These are phyloP conservation scores for Plotosus lineatus DNA, from an alignment of 2,113 vertebrate species.

Conservation along the genomic window DNA sequence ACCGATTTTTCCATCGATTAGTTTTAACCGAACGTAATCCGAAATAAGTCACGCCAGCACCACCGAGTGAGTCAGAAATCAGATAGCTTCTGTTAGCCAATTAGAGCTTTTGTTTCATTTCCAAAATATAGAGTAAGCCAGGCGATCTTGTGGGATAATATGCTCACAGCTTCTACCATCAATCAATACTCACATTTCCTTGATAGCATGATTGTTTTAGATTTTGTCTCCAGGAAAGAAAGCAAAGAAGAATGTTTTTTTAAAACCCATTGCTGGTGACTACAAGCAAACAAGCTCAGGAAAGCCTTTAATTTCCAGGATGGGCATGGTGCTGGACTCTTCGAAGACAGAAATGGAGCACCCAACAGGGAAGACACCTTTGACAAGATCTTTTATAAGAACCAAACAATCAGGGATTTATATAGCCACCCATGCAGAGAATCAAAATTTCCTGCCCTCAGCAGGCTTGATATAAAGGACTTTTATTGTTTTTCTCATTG, in stretches of 20 bases:
- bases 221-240: not conserved
- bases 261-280: not conserved
- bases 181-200: not conserved
- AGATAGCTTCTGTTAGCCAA: not conserved
- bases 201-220: not conserved
- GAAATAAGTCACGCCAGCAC: not conserved
- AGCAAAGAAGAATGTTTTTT: not conserved
- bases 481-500: constrained; percentile 14
- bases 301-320: constrained; percentile 2
- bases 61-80: not conserved
- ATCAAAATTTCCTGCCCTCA: not conserved
- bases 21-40: not conserved
- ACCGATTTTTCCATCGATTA: not conserved
- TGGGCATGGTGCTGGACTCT: not conserved
- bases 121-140: not conserved
- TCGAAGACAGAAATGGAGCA: not conserved
- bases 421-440: constrained; percentile 9
- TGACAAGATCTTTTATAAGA: not conserved
- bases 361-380: not conserved
- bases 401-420: constrained; percentile 13
- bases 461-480: not conserved
- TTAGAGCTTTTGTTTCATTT: not conserved
- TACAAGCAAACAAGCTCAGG: not conserved
- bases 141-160: not conserved
- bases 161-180: not conserved